Evolutionary conservation across 2,113 vertebrate genomes (phyloP).

Genomic region (Lasiurus cinereus): DNA sequence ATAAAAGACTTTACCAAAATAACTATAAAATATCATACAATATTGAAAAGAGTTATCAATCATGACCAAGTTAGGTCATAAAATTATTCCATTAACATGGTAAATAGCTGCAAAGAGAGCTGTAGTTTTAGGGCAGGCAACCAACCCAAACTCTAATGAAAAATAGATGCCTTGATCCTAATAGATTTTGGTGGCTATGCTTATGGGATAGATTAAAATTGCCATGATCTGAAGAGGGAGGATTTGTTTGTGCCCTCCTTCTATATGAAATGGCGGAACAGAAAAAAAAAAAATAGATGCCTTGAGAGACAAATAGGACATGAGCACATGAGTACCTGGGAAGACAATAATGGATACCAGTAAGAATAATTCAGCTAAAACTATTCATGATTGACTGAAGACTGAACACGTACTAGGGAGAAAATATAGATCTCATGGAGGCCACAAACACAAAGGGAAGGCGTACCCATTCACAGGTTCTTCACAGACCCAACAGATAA

Average conservation of each 20-base stretch:
- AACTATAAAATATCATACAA: not conserved
- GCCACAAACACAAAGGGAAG: not conserved
- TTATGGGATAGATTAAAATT: no score
- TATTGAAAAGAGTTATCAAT: not conserved
- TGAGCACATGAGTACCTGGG: not conserved
- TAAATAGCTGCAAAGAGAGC: not conserved
- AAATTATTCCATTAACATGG: not conserved
- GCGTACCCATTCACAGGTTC: not conserved
- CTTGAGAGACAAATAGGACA: not conserved
- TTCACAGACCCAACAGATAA: not conserved
- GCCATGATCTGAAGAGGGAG: no score
- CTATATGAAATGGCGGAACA: no score
- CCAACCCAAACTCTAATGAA: not conserved
- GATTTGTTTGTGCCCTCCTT: no score
- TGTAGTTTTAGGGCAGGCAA: not conserved
- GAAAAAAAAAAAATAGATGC: not conserved
- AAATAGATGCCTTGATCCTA: not conserved
- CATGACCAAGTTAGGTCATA: not conserved
- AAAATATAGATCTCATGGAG: slow-evolving; percentile 27
- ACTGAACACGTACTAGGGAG: not conserved
- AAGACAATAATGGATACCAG: slow-evolving; percentile 7
- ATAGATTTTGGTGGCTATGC: no score
- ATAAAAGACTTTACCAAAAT: slow-evolving; percentile 31
- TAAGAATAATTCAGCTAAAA: slow-evolving; percentile 39
- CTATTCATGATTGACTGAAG: not conserved